Percentiles rank a stretch among this genome's conserved stretches.
Evolutionary conservation across 2,888 invertebrate genomes (phyloP).

Genomic region (Drosophila basisetae): DNA sequence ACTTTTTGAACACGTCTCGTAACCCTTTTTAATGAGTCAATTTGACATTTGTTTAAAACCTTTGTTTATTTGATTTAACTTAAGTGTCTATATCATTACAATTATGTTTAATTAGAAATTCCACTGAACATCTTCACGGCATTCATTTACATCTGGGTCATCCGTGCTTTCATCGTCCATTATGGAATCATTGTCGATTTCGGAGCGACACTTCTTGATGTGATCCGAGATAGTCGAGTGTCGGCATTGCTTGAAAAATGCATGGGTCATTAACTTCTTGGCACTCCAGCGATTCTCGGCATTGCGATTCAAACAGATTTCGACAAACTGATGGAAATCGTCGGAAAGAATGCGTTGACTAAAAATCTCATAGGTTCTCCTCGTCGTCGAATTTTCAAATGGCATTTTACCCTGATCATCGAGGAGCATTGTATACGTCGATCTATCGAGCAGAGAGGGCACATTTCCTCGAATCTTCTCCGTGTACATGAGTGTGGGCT

Average conservation of each 20-base stretch:
- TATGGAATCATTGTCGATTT: constrained; percentile 75
- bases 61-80: constrained; percentile 23
- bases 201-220: constrained; percentile 76
- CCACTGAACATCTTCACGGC: constrained; percentile 43
- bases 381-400: constrained; percentile 19
- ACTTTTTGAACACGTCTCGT: no score
- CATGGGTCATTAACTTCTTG: constrained; percentile 89
- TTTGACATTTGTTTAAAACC: constrained; percentile 7
- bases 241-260: constrained; percentile 90
- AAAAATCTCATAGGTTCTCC: constrained; percentile 86
- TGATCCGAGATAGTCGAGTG: constrained; percentile 83
- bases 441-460: constrained; percentile 91
- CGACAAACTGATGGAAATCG: constrained; percentile 91
- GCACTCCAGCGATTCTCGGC: constrained; percentile 90
- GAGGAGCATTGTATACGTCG: constrained; percentile 87
- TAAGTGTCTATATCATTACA: constrained; percentile 22
- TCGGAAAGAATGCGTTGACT: constrained; percentile 89
- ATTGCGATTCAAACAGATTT: constrained; percentile 89
- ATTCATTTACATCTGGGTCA: constrained; percentile 5
- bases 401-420: constrained; percentile 65
- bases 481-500: constrained; percentile 95
- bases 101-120: constrained; percentile 38
- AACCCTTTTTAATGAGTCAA: background rate
- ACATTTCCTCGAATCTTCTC: constrained; percentile 93
- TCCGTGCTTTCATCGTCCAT: constrained; percentile 66